A percentile compares a stretch with the other conserved stretches of the same genome.
These are phyloP conservation scores for Chrysocyon brachyurus DNA, from an alignment of 2,797 vertebrate genomes.

Conservation along the genomic window DNA sequence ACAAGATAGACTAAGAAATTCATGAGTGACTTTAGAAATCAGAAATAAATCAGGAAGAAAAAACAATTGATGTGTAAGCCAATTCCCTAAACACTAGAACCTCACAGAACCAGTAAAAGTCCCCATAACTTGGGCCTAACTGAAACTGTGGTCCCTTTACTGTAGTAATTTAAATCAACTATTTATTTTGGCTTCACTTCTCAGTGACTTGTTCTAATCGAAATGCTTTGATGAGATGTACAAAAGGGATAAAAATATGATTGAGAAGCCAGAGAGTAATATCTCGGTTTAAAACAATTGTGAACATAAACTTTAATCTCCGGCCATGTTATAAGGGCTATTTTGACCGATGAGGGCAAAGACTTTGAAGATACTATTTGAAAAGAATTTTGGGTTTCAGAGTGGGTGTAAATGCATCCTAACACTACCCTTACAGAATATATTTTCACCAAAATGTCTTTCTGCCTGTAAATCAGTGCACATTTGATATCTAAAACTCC, in stretches of 20 bases:
- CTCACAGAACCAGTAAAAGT: slow-evolving; percentile 81
- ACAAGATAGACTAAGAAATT: slow-evolving; percentile 85
- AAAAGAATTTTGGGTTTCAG: slow-evolving; percentile 77
- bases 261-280: slow-evolving; percentile 80
- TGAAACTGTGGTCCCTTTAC: slow-evolving; percentile 84
- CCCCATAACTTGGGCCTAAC: slow-evolving; percentile 61
- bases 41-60: slow-evolving; percentile 86
- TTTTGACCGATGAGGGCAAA: slow-evolving; percentile 72
- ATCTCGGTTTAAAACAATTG: slow-evolving; percentile 87
- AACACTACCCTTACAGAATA: not conserved
- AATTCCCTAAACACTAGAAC: slow-evolving; percentile 84
- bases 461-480: slow-evolving; percentile 34
- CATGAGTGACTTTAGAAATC: slow-evolving; percentile 83
- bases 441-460: slow-evolving; percentile 63
- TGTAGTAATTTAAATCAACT: slow-evolving; percentile 87
- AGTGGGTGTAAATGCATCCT: slow-evolving; percentile 60
- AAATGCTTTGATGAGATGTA: slow-evolving; percentile 90
- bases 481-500: slow-evolving; percentile 40
- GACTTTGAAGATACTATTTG: slow-evolving; percentile 76
- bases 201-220: slow-evolving; percentile 87
- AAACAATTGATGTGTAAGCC: slow-evolving; percentile 82
- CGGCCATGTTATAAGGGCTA: slow-evolving; percentile 72
- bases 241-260: slow-evolving; percentile 86
- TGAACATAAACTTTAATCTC: slow-evolving; percentile 86
- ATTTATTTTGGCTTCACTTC: slow-evolving; percentile 89